phyloP scores from a whole-genome alignment of 2,797 vertebrate species.

The Myiothlypis chrysogaster region DNA sequence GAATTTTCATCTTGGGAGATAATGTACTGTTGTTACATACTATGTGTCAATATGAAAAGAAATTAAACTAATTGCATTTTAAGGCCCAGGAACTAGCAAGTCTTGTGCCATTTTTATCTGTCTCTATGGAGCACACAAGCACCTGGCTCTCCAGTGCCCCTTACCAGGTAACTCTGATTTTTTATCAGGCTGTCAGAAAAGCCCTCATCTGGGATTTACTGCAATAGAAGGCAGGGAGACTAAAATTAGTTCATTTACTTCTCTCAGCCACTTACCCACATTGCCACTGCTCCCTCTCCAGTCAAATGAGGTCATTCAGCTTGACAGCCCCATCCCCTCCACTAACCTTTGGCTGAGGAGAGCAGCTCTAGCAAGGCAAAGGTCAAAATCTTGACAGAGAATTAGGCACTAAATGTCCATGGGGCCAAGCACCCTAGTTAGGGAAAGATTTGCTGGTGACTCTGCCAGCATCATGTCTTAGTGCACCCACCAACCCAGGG shows the following conservation, averaged over 20 bases:
- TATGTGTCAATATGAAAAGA: background rate
- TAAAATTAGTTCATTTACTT: background rate
- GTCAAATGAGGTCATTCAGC: background rate
- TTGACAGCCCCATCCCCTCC: background rate
- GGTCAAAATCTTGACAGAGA: background rate
- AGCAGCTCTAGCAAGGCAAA: background rate
- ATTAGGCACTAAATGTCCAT: background rate
- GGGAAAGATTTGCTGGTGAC: background rate
- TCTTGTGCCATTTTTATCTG: background rate
- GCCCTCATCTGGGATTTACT: background rate
- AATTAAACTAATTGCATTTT: background rate
- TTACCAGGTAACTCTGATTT: background rate
- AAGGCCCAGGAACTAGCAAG: background rate
- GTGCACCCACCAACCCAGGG: background rate
- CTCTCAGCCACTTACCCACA: background rate
- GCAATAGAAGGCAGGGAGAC: background rate
- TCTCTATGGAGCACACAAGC: background rate
- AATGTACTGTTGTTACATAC: background rate
- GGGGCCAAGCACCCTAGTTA: fast-evolving
- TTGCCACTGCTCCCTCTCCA: background rate
- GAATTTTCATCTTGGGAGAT: background rate
- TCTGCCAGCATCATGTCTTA: background rate
- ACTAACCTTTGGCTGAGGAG: background rate
- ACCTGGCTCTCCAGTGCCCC: background rate
- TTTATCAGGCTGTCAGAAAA: background rate